phyloP scores from a whole-genome alignment of 1,140 invertebrate species.

The Diachasmimorpha longicaudata region DNA sequence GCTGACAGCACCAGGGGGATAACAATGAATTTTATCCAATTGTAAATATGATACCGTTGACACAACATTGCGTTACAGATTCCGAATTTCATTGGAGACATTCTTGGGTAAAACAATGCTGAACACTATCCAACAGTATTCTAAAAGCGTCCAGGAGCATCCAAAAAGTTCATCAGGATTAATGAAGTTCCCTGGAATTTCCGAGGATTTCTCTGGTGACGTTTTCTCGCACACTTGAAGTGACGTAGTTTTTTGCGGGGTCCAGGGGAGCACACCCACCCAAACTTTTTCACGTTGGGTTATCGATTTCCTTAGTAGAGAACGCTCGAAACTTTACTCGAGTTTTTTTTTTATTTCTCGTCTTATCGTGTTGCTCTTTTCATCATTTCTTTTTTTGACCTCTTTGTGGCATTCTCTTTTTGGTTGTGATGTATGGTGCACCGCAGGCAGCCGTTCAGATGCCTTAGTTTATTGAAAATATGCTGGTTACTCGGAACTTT shows the following conservation, averaged over 20 bases:
- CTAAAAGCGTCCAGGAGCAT: neutral
- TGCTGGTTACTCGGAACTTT: neutral
- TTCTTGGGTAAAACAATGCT: neutral
- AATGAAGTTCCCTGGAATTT: neutral
- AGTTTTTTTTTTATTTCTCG: neutral
- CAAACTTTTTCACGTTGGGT: neutral
- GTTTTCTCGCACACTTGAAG: neutral
- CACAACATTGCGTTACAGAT: too few species aligned
- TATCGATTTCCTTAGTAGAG: neutral
- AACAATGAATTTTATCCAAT: neutral
- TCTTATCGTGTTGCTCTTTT: neutral
- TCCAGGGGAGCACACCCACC: neutral
- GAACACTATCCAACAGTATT: neutral
- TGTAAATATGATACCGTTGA: neutral
- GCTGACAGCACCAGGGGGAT: neutral
- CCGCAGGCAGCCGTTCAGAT: neutral
- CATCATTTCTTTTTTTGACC: neutral
- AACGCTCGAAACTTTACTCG: neutral
- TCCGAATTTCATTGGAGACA: neutral
- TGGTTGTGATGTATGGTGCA: conserved; percentile 1
- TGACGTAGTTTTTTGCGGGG: neutral
- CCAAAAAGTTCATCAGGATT: neutral
- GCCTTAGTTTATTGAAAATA: neutral
- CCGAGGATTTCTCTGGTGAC: neutral
- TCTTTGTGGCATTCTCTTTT: neutral